Evolutionary conservation across 1,140 invertebrate species (phyloP).

Genomic region (Leptinotarsa lineolata): DNA sequence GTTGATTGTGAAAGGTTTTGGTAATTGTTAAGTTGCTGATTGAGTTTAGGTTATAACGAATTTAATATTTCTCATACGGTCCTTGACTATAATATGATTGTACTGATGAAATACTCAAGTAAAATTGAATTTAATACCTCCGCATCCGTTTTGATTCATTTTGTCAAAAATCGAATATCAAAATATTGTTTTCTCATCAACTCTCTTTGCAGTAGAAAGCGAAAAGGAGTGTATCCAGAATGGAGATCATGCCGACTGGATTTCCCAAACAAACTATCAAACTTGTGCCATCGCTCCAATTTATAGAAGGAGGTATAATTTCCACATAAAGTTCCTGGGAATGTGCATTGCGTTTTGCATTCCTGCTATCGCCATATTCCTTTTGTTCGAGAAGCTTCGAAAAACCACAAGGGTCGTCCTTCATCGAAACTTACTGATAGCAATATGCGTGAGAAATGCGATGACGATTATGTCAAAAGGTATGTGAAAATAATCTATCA

Average conservation of each 20-base stretch:
- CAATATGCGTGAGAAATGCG: conserved; percentile 60
- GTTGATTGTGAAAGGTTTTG: too few relatives aligned
- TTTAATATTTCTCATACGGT: too few relatives aligned
- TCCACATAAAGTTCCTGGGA: conserved; percentile 57
- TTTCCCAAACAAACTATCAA: conserved; percentile 59
- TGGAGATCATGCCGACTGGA: conserved; percentile 55
- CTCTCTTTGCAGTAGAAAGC: conserved; percentile 50
- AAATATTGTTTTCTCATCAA: too few relatives aligned
- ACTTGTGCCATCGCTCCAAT: conserved; percentile 60
- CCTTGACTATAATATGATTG: too few relatives aligned
- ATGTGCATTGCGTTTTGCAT: conserved; percentile 57
- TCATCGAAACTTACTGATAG: conserved; percentile 63
- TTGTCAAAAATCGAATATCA: too few relatives aligned
- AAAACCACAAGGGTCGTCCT: conserved; percentile 57
- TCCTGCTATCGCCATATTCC: conserved; percentile 62
- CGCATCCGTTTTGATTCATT: too few relatives aligned
- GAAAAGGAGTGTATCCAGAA: conserved; percentile 59
- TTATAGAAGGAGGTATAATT: conserved; percentile 57
- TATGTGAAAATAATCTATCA: neutral
- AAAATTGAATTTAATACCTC: too few relatives aligned
- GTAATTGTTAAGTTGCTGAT: too few relatives aligned
- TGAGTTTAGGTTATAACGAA: too few relatives aligned
- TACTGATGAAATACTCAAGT: too few relatives aligned
- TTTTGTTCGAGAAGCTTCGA: conserved; percentile 58
- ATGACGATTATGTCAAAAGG: conserved; percentile 60